Evolutionary conservation across 2,113 vertebrate species (phyloP), one percentile per base, ranked within the genome.

Genomic region (Cygnus atratus): DNA sequence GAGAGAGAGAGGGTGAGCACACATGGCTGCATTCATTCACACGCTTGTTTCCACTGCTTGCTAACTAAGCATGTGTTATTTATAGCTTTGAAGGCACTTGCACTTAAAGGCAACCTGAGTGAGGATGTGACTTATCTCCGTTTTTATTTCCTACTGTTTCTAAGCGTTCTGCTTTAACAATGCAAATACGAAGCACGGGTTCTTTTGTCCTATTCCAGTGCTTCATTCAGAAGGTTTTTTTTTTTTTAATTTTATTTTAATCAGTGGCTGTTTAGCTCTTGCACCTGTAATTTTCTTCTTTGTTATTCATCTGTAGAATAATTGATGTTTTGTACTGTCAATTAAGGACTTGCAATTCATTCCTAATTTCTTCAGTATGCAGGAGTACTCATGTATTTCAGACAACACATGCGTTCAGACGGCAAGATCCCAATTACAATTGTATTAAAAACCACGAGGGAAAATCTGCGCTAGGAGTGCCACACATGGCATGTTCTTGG

Each of bases 281-380:
- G 91, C 88, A 96, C 93, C 96, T 96, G 95, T 90, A 93, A 95
- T 97, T 95, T 93, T 92, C 88, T 79, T 81, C 88, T 81, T 91
- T 92, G 90, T 89, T 94, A 76, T 87, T 95, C 66, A 87, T 76
- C 84, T 93, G 73, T 83, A 77, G 91, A 79, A 37, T 96, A 96
- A 92, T 91, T 92, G 88, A 96, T 95, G 95, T 91, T 96, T 96
- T 96, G 81, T 92, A 80, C 41, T 87, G 74, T 94, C 94, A 93
- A 58, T 97, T 96, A 94, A 94, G 91, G 86, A 79, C 81, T 94
- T 80, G 50, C 58, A 89, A 77, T 94, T 93, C 87, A 73, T 89
- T 87, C 66, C 83, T 67, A 73, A 96, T 95, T 95, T 96, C 77
- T 89, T 79, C 87, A 92, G 63, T 46, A 19, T 84, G 70, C 84